Percentiles rank a stretch among this genome's conserved stretches.
phyloP scores from a whole-genome alignment of 1,140 invertebrate genomes.

The Brachionus rotundiformis region DNA sequence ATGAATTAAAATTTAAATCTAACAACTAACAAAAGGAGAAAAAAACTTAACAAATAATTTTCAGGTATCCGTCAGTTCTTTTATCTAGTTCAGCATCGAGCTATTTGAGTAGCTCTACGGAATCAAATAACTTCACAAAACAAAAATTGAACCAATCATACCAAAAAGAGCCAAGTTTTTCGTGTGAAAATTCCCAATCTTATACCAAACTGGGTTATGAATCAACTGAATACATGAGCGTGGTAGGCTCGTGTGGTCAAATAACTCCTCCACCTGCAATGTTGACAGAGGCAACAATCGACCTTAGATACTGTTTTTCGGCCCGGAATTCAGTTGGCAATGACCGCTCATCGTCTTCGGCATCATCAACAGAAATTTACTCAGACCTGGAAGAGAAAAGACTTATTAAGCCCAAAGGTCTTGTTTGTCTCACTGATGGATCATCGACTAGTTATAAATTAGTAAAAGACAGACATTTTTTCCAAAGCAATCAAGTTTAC shows the following conservation, averaged over 20 bases:
- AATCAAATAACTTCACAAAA: neutral
- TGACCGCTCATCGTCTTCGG: neutral
- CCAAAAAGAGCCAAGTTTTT: constrained; percentile 26
- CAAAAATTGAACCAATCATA: constrained; percentile 7
- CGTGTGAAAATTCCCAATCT: neutral
- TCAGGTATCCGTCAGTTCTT: neutral
- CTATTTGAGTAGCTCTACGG: neutral
- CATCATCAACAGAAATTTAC: constrained; percentile 21
- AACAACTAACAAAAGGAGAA: neutral
- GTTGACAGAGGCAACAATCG: neutral
- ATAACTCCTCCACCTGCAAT: neutral
- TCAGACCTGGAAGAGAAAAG: constrained; percentile 21
- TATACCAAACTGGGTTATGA: constrained; percentile 32
- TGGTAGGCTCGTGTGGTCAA: neutral
- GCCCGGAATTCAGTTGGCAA: neutral
- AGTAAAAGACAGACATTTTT: neutral
- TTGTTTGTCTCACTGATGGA: constrained; percentile 49
- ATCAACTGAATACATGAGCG: constrained; percentile 40
- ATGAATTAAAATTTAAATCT: constrained; percentile 20
- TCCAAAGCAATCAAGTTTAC: neutral
- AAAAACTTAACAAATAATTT: constrained; percentile 10
- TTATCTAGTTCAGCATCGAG: constrained; percentile 23
- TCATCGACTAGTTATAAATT: constrained; percentile 47
- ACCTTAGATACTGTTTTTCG: constrained; percentile 39
- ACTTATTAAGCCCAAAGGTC: constrained; percentile 10